These are phyloP conservation scores for Eupristina koningsbergeri DNA, from an alignment of 1,140 invertebrate species.

Conservation along the genomic window DNA sequence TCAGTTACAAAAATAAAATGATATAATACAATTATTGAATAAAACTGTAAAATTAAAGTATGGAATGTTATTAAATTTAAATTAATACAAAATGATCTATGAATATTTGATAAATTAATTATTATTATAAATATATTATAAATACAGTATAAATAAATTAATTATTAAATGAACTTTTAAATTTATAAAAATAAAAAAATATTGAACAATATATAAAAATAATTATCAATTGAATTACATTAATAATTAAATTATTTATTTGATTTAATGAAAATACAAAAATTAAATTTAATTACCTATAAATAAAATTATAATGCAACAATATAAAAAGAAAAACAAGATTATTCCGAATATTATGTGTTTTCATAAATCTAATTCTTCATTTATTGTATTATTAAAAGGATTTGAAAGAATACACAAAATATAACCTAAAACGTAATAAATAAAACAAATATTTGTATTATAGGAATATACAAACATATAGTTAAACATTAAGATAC, in stretches of 20 bases:
- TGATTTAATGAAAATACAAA: too few relatives aligned
- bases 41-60: neutral
- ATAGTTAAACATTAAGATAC: constrained; percentile 65
- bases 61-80: too few relatives aligned
- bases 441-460: neutral
- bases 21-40: neutral
- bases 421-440: neutral
- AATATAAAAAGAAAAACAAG: neutral
- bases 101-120: neutral
- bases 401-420: neutral
- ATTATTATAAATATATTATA: neutral
- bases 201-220: neutral
- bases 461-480: neutral
- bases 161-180: neutral
- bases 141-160: too few relatives aligned
- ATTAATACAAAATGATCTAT: too few relatives aligned
- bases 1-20: constrained; percentile 43
- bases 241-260: too few relatives aligned
- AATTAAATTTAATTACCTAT: too few relatives aligned
- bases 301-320: too few relatives aligned
- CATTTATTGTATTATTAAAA: neutral
- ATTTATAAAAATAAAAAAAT: neutral
- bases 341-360: neutral
- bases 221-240: too few relatives aligned
- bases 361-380: neutral